Percentiles rank a stretch among this genome's conserved stretches.
Conservation (phyloP, 2,113 vertebrate species). For the Mystacornis crossleyi region DNA sequence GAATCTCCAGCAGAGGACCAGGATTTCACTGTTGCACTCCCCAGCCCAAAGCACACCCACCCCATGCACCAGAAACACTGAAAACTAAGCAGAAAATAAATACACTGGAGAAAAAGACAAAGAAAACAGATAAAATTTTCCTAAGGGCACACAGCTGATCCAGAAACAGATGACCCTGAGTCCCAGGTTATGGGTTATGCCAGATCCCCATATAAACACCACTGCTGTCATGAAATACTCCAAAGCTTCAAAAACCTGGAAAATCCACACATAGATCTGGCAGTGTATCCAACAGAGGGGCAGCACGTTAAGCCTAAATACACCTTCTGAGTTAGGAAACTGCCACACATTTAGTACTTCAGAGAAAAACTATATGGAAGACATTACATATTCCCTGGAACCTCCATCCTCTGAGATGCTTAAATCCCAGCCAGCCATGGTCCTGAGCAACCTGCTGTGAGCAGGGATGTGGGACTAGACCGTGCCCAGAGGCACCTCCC, state of each 20-base stretch:
- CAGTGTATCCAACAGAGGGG: not conserved
- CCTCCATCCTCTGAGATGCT: not conserved
- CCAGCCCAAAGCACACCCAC: not conserved
- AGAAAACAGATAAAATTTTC: not conserved
- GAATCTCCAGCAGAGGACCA: not conserved
- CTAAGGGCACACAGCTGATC: not conserved
- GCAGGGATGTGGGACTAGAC: not conserved
- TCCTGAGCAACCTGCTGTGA: not conserved
- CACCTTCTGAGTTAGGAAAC: not conserved
- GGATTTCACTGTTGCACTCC: not conserved
- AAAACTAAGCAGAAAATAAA: not conserved
- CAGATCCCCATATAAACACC: not conserved
- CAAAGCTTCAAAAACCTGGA: not conserved
- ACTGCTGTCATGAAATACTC: not conserved
- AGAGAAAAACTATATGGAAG: not conserved
- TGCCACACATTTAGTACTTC: not conserved
- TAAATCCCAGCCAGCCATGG: accelerated
- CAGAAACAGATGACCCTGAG: not conserved
- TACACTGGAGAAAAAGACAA: not conserved
- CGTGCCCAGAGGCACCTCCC: not conserved
- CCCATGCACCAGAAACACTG: not conserved
- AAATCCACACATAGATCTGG: not conserved
- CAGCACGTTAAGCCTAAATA: not conserved
- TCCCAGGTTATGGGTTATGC: not conserved
- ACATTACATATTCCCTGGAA: not conserved